Conservation (phyloP, 1,140 invertebrate species). For the Sycophaga agraensis region DNA sequence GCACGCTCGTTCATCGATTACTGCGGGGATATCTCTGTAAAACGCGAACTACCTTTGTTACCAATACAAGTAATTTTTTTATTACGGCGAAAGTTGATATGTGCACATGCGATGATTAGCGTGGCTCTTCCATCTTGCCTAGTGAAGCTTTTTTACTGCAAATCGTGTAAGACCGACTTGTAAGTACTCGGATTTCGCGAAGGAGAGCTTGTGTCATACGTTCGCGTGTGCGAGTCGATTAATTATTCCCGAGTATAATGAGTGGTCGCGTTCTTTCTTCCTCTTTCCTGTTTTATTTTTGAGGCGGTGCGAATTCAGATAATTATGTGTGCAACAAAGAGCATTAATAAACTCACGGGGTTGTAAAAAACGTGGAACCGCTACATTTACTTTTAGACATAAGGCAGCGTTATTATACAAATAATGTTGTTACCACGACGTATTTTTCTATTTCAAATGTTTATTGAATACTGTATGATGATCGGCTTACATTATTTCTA, state of each 20-base stretch:
- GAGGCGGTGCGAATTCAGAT: neutral
- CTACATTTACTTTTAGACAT: conserved; percentile 12
- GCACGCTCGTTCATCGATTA: too few relatives aligned
- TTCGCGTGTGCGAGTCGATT: neutral
- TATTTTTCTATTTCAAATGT: conserved; percentile 27
- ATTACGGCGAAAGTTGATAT: conserved; percentile 18
- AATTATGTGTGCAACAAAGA: too few relatives aligned
- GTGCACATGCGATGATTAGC: conserved; percentile 11
- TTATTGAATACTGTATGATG: conserved; percentile 10
- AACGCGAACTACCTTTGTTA: neutral
- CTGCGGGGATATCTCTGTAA: neutral
- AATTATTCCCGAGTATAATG: conserved; percentile 24
- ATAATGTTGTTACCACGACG: conserved; percentile 9
- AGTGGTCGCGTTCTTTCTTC: neutral
- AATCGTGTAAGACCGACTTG: too few relatives aligned
- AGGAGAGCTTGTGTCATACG: conserved; percentile 19
- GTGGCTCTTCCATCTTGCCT: neutral
- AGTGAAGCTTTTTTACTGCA: too few relatives aligned
- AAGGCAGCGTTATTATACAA: neutral
- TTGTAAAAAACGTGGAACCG: too few relatives aligned
- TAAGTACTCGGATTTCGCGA: conserved; percentile 21
- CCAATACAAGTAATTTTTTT: conserved; percentile 14
- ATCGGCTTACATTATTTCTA: neutral
- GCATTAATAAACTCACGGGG: too few relatives aligned
- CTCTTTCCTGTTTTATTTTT: too few relatives aligned